Evolutionary conservation across 2,113 vertebrate genomes (phyloP), one percentile per base, ranked within the genome.

Genomic region (Cervus canadensis): DNA sequence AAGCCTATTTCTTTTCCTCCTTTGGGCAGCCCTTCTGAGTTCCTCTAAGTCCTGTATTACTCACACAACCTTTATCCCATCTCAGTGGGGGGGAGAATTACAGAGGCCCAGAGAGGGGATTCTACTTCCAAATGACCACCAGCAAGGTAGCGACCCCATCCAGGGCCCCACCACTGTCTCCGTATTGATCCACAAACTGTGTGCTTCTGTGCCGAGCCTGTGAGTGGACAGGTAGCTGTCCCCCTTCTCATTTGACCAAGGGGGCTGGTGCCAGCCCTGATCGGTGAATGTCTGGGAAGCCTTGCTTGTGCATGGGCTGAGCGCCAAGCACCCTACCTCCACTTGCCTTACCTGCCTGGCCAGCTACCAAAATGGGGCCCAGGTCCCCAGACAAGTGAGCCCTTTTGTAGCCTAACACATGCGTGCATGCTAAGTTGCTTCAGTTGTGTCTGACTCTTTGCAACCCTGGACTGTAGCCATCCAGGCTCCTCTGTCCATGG

Each of bases 341-440:
- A 40, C 30, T 91, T 36, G 88, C 30, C 17, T 93, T 21, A 97
- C 96, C 88, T 90, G 97, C 6, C 54, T 62, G 86, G 79, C 59
- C 28, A 17, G 89, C 95, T 93, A 60, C 94, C 94, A 52, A 60
- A 91, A 92, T 9, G 67, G 76, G 23, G 6, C 94, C 83, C 0
- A 2, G 4, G 8, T 36, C 87, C 92, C 96, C 96, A 87, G 96
- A 88, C 88, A 97, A 43, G 87, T 9, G 36, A 0, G 0, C 12
- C n/a, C 92, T 93, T 96, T 95, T 95, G 59, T 86, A 89, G 95
- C 92, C 87, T 26, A 74, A 74, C 60, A 45, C 71, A 3, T 0
- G 71, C 1, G 2, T 76, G 71, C 40, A 8, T 15, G 36, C 40
- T 76, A 76, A 43, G 23, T 76, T 43, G 23, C 71, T 76, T 76